These are phyloP conservation scores for Drosophila rubida DNA, from an alignment of 2,888 invertebrate species.

Conservation along the genomic window DNA sequence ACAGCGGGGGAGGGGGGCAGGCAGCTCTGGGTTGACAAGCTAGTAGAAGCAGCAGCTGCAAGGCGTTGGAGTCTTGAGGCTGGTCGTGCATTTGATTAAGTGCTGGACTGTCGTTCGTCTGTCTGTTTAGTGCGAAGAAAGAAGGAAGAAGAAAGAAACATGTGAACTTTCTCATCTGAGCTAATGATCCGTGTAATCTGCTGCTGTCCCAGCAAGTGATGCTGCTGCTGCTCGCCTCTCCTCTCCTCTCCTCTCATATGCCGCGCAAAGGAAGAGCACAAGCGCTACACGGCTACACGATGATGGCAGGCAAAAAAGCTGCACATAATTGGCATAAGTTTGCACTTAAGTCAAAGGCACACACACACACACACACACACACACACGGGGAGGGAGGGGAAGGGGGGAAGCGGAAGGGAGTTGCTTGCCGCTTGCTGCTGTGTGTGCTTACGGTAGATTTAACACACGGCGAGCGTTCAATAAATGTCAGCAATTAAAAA, in stretches of 20 bases:
- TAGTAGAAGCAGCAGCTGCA: slow-evolving; percentile 12
- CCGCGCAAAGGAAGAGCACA: slow-evolving; percentile 1
- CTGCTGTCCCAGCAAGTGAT: slow-evolving; percentile 24
- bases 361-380: slow-evolving; percentile 9
- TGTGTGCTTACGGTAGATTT: slow-evolving; percentile 68
- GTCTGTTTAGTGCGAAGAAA: slow-evolving; percentile 52
- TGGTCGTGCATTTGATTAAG: slow-evolving; percentile 70
- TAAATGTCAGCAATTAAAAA: slow-evolving; percentile 77
- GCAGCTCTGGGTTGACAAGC: slow-evolving; percentile 2
- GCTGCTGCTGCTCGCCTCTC: not conserved
- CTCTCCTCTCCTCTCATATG: not conserved
- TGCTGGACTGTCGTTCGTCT: slow-evolving; percentile 56
- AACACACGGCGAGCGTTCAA: slow-evolving; percentile 65
- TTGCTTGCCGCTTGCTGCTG: slow-evolving; percentile 12
- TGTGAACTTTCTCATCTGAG: slow-evolving; percentile 75
- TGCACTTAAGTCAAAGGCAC: slow-evolving; percentile 72
- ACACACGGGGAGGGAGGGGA: not conserved
- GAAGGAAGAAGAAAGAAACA: slow-evolving; percentile 46
- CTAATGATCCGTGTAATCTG: slow-evolving; percentile 77
- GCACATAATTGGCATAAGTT: slow-evolving; percentile 74
- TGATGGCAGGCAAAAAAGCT: slow-evolving; percentile 40
- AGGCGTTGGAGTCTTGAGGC: slow-evolving; percentile 4
- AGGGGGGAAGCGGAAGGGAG: not conserved
- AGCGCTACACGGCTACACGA: slow-evolving; percentile 8
- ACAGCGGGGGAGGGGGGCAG: not conserved